Percentiles rank a stretch among this genome's conserved stretches.
These are phyloP conservation scores for Hippoglossus hippoglossus DNA, from an alignment of 2,797 vertebrate species.

Conservation along the genomic window DNA sequence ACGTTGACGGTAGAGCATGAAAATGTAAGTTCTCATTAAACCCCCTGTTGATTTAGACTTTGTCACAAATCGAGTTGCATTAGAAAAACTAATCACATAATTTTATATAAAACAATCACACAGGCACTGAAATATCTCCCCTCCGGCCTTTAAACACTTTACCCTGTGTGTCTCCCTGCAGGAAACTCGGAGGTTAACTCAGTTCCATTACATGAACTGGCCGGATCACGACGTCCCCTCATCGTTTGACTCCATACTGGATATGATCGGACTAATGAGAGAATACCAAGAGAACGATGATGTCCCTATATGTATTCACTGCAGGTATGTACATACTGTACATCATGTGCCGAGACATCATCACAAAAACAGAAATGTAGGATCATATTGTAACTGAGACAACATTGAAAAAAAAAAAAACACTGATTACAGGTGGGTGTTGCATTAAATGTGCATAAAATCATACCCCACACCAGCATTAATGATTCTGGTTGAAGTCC, in stretches of 20 bases:
- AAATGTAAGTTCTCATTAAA: slow-evolving; percentile 84
- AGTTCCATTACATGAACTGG: slow-evolving; percentile 99
- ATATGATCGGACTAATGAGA: slow-evolving; percentile 98
- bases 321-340: slow-evolving; percentile 62
- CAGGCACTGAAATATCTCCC: too few species aligned
- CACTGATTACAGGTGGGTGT: neutral
- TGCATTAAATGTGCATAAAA: neutral
- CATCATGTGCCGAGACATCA: neutral
- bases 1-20: slow-evolving; percentile 91
- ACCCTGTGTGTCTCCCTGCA: slow-evolving; percentile 59
- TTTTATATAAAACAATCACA: too few species aligned
- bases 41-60: neutral
- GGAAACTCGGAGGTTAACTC: slow-evolving; percentile 93
- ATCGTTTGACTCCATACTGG: slow-evolving; percentile 97
- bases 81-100: too few species aligned
- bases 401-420: too few species aligned
- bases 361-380: neutral
- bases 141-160: neutral
- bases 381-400: neutral
- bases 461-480: neutral
- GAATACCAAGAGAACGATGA: slow-evolving; percentile 95
- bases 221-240: slow-evolving; percentile 99
- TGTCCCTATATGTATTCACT: slow-evolving; percentile 89
- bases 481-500: neutral
- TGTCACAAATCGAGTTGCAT: too few species aligned